phyloP scores from a whole-genome alignment of 2,888 invertebrate genomes.

The Drepanosiphum platanoidis region DNA sequence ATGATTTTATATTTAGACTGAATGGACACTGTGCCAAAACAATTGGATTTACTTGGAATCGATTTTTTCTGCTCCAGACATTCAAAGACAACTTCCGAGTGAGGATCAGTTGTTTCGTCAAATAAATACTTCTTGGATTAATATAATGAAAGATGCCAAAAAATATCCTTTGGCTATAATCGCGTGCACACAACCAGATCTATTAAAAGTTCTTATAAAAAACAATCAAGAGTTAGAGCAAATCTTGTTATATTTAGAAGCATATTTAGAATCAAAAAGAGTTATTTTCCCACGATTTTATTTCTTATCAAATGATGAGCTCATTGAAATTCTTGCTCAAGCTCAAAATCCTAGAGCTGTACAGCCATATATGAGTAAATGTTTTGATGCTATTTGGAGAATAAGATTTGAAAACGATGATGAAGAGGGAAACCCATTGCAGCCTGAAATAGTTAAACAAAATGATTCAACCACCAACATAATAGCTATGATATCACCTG shows the following conservation, averaged over 20 bases:
- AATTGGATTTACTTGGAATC: constrained; percentile 98
- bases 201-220: constrained; percentile 75
- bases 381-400: constrained; percentile 92
- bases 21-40: constrained; percentile 93
- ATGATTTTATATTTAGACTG: constrained; percentile 66
- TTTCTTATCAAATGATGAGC: constrained; percentile 82
- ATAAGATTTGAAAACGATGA: constrained; percentile 85
- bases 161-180: constrained; percentile 83
- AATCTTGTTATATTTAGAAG: constrained; percentile 88
- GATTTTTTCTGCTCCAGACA: constrained; percentile 96
- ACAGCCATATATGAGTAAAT: constrained; percentile 94
- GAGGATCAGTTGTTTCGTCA: constrained; percentile 92
- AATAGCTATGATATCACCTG: constrained; percentile 86
- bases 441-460: constrained; percentile 71
- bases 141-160: constrained; percentile 87
- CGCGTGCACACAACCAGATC: constrained; percentile 89
- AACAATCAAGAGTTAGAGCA: constrained; percentile 85
- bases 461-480: constrained; percentile 74
- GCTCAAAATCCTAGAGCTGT: constrained; percentile 92
- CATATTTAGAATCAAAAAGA: constrained; percentile 87
- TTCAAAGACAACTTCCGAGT: constrained; percentile 96
- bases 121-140: constrained; percentile 87
- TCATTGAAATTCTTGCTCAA: constrained; percentile 84
- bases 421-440: constrained; percentile 68
- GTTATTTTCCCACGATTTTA: constrained; percentile 86